These are phyloP conservation scores for Neosilurus hyrtlii DNA, from an alignment of 2,797 vertebrate genomes.

Conservation along the genomic window DNA sequence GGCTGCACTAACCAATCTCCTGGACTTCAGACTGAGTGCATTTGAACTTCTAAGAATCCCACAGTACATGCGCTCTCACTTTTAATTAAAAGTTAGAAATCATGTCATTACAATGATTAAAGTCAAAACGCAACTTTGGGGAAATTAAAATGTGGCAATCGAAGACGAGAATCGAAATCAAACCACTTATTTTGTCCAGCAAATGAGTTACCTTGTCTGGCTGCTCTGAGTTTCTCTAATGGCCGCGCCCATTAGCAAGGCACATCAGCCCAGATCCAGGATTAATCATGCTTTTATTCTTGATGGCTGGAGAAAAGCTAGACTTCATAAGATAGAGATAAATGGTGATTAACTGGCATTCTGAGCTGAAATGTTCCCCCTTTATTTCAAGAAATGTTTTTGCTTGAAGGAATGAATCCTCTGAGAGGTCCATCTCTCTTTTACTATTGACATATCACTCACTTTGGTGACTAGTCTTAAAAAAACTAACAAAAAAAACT, in stretches of 20 bases:
- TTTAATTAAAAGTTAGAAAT: slow-evolving; percentile 62
- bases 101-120: slow-evolving; percentile 59
- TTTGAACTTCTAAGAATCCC: slow-evolving; percentile 48
- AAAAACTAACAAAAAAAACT: neutral
- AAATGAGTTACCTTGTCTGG: slow-evolving; percentile 57
- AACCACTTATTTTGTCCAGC: slow-evolving; percentile 57
- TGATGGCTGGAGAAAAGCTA: slow-evolving; percentile 43
- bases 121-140: slow-evolving; percentile 53
- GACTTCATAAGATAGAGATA: slow-evolving; percentile 42
- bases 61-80: slow-evolving; percentile 45
- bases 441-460: neutral
- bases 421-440: neutral
- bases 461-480: neutral
- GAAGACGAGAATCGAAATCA: slow-evolving; percentile 54
- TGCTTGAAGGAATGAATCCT: neutral
- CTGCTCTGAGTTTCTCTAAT: slow-evolving; percentile 53
- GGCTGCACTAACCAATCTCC: slow-evolving; percentile 49
- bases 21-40: slow-evolving; percentile 41
- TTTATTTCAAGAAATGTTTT: slow-evolving; percentile 8
- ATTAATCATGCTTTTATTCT: slow-evolving; percentile 54
- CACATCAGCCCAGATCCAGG: slow-evolving; percentile 50
- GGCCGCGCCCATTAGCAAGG: slow-evolving; percentile 54
- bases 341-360: slow-evolving; percentile 48
- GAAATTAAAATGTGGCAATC: slow-evolving; percentile 51
- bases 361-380: slow-evolving; percentile 9